Percentiles rank a stretch among this genome's conserved stretches.
Conservation (phyloP, 2,888 invertebrate genomes). For the Lycophotia porphyrea region DNA sequence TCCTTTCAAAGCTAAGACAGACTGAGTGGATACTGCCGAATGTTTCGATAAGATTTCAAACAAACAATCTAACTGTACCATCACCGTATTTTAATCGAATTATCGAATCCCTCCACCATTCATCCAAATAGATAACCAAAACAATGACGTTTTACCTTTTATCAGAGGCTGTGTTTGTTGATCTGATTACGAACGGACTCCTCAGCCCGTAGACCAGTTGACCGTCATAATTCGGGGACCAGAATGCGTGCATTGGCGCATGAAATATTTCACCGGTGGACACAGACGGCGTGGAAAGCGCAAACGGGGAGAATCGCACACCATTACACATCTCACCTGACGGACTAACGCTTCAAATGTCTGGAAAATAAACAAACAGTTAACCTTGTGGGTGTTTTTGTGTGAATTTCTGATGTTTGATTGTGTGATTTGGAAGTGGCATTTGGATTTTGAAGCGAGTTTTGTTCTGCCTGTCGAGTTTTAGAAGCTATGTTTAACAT, state of each 20-base stretch:
- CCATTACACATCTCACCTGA: constrained; percentile 88
- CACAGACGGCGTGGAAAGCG: constrained; percentile 77
- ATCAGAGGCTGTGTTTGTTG: constrained; percentile 86
- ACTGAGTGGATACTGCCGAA: not conserved
- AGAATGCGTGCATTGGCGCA: constrained; percentile 85
- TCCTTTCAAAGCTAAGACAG: not conserved
- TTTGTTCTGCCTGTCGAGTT: not conserved
- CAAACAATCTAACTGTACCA: not conserved
- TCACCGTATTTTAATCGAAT: constrained; percentile 26
- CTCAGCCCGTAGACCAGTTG: constrained; percentile 85
- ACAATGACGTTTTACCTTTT: constrained; percentile 83
- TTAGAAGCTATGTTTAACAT: no score
- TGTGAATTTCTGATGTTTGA: constrained; percentile 20
- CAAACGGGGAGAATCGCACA: constrained; percentile 82
- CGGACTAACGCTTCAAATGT: constrained; percentile 61
- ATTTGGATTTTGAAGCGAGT: constrained; percentile 15
- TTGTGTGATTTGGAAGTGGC: not conserved
- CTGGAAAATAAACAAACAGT: constrained; percentile 68
- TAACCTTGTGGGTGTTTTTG: constrained; percentile 49
- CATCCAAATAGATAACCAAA: constrained; percentile 56
- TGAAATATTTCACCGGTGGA: constrained; percentile 85
- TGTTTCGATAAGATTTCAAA: not conserved
- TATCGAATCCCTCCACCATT: constrained; percentile 21
- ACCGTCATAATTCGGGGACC: constrained; percentile 89
- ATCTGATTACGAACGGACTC: constrained; percentile 84